Conservation (phyloP, 2,888 invertebrate species). For the Strigamia transsilvanica region DNA sequence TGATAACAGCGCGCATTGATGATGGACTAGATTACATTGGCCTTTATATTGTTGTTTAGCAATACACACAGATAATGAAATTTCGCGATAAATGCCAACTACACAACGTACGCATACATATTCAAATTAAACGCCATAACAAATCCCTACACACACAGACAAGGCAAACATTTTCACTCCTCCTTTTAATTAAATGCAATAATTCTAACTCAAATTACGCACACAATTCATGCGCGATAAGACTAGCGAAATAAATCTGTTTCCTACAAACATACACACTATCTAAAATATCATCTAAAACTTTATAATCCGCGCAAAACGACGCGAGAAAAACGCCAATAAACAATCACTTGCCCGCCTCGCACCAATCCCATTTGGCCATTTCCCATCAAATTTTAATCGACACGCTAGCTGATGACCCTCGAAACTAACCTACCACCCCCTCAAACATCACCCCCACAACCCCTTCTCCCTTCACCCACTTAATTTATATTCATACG, state of each 20-base stretch:
- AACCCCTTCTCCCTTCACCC: background rate
- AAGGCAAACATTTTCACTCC: constrained; percentile 44
- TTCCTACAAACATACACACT: background rate
- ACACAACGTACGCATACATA: background rate
- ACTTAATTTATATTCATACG: constrained; percentile 51
- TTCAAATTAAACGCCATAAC: constrained; percentile 27
- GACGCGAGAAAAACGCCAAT: too few species aligned
- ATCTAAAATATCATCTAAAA: background rate
- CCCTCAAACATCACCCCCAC: constrained; percentile 23
- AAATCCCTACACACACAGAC: constrained; percentile 20
- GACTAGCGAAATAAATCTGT: constrained; percentile 10
- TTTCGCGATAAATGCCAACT: background rate
- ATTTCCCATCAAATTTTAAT: background rate
- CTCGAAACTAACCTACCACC: background rate
- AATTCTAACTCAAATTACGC: constrained; percentile 36
- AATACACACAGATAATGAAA: background rate
- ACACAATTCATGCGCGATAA: constrained; percentile 32
- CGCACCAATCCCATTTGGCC: too few species aligned
- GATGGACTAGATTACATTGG: background rate
- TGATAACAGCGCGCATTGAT: background rate
- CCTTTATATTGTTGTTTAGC: background rate
- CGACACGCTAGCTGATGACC: background rate
- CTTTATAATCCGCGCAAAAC: background rate
- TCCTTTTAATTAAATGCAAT: constrained; percentile 42
- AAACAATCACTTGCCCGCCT: background rate